Conservation (phyloP, 2,797 vertebrate genomes). For the Darevskia nairensis region DNA sequence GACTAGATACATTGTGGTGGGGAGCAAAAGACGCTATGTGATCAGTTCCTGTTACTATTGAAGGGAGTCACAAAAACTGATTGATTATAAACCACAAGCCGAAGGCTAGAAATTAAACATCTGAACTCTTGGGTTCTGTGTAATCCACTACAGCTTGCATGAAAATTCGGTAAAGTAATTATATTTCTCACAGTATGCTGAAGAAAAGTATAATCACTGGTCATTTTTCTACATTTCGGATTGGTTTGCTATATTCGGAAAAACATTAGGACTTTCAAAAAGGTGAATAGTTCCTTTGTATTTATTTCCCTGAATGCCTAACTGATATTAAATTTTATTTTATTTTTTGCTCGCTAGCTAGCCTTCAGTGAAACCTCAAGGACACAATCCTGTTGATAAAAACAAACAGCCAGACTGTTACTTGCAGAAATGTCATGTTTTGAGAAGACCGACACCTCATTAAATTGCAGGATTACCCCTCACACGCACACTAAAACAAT, state of each 20-base stretch:
- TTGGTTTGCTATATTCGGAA: slow-evolving; percentile 26
- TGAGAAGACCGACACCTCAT: slow-evolving; percentile 54
- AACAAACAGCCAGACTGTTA: slow-evolving; percentile 50
- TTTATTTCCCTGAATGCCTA: slow-evolving; percentile 42
- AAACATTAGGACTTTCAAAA: neutral
- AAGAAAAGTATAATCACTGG: slow-evolving; percentile 7
- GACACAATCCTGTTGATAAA: slow-evolving; percentile 52
- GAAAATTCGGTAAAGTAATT: neutral
- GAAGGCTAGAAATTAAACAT: neutral
- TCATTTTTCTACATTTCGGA: slow-evolving; percentile 21
- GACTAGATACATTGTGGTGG: neutral
- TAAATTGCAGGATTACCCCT: slow-evolving; percentile 60
- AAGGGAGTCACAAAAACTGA: neutral
- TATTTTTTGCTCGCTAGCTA: slow-evolving; percentile 49
- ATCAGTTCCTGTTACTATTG: neutral
- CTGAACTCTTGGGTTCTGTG: neutral
- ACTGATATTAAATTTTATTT: slow-evolving; percentile 39
- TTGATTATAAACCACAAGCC: neutral
- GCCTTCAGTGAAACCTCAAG: slow-evolving; percentile 55
- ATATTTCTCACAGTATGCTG: neutral
- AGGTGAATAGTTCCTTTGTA: slow-evolving; percentile 22
- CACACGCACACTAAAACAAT: no score
- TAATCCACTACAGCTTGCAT: neutral
- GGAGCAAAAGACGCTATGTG: neutral
- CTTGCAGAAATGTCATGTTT: slow-evolving; percentile 56